phyloP scores from a whole-genome alignment of 2,888 invertebrate species.

The Erynnis tages region DNA sequence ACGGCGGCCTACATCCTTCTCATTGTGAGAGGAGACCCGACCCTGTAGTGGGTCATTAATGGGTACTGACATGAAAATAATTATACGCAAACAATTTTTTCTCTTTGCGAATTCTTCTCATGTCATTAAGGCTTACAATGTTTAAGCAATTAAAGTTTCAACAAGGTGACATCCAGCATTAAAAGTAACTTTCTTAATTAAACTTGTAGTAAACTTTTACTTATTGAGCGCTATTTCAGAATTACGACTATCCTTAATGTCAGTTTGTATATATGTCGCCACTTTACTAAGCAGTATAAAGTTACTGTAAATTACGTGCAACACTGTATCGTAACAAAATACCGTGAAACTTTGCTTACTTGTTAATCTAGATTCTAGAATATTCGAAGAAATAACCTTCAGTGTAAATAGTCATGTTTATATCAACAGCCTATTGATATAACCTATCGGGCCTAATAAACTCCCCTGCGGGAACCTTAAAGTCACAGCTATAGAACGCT shows the following conservation, averaged over 20 bases:
- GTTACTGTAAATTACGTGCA: background rate
- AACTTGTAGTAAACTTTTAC: too few species aligned
- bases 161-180: too few species aligned
- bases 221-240: too few species aligned
- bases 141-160: too few species aligned
- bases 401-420: slow-evolving; percentile 23
- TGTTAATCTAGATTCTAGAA: slow-evolving; percentile 15
- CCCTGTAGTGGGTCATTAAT: too few species aligned
- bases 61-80: too few species aligned
- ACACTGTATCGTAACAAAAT: background rate
- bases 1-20: too few species aligned
- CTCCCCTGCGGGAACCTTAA: slow-evolving; percentile 11
- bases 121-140: too few species aligned
- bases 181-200: too few species aligned
- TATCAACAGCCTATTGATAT: slow-evolving; percentile 25
- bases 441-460: slow-evolving; percentile 14
- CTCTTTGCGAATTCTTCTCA: too few species aligned
- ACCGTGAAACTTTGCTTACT: slow-evolving; percentile 1
- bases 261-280: background rate
- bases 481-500: slow-evolving; percentile 11
- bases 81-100: too few species aligned
- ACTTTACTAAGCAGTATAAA: slow-evolving; percentile 1
- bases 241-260: background rate
- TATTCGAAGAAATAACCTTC: slow-evolving; percentile 10
- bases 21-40: too few species aligned